Evolutionary conservation across 2,797 vertebrate species (phyloP), one percentile per base, ranked within the genome.

Genomic region (Pseudomugil tenellus): DNA sequence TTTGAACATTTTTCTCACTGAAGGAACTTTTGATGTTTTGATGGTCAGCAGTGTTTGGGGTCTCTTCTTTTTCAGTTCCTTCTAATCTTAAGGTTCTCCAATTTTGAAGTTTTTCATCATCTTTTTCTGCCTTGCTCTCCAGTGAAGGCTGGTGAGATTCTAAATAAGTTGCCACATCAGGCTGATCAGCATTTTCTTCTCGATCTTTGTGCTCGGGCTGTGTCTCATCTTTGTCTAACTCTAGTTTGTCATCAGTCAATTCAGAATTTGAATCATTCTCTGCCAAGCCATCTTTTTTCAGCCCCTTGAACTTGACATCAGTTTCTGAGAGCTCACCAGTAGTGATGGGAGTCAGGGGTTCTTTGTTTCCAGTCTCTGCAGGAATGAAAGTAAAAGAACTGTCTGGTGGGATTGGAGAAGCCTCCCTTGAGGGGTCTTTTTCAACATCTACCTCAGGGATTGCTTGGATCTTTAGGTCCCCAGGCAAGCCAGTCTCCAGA

Each of bases 371-470:
- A 62, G 12, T 83, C 63, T 90, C 91, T 7, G 57, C 0, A 3
- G 79, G 19, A 34, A 4, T 68, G 57, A 93, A 93, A 56, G 84
- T 91, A 57, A 93, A 93, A 0, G 90, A 85, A 41, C 8, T 73
- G 79, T 91, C 91, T n/a, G 89, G 91, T 39, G 91, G 92, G 21
- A 92, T 84, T 2, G 92, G 92, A 21, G 92, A 93, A 10, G 92
- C 91, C 55, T 93, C 92, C 74, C 92, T 89, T n/a, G 92, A 93
- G 0, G 91, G 91, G 66, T 93, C 92, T 71, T 83, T 91, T 67
- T 93, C 92, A 68, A 93, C 28, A 0, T 93, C 92, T 16, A 93
- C 92, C 71, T 93, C 91, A 7, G 89, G 92, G 35, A 93, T 93
- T 16, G 89, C 82, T 58, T 91, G 89, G 41, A 91, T 92, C 63